Base-by-base conservation (phyloP, 2,888 invertebrate genomes). In the Drosophila putrida region DNA sequence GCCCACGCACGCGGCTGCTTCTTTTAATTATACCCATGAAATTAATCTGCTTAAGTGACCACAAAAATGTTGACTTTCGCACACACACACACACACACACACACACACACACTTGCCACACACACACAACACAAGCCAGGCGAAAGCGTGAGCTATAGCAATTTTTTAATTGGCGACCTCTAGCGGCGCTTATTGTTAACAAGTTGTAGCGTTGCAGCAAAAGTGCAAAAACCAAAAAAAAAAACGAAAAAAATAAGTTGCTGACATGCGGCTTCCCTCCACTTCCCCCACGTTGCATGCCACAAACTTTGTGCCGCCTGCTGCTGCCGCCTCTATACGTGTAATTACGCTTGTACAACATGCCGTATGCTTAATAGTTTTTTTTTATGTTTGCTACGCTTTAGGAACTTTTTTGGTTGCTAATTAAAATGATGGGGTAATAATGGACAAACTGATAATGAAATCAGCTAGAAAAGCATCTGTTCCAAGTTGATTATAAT, bases 31-130 rank as follows among this genome's bases (percentile, higher is more conserved):
- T 81, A 78, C 71, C 79, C 85, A 77, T 82, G 85, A 82, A 88
- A 88, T 86, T 86, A 86, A 86, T 86, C 85, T 88, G 88, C 85
- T 86, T 86, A 86, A 86, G 85, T 88, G 85, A 81, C 85, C 85
- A 88, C 88, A 86, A 88, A 88, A 88, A 88, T 86, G 85, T 88
- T 82, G 88, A 85, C 85, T 88, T 77, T 77, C 44, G 36, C 64
- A 25, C 59, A 61, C 71, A 68, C 69, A 51, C 69, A 46, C 43
- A 55, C 51, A 49, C 67, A 41, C 35, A 35, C 57, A 41, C 49
- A 8, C 62, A 57, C 57, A 47, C 65, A 53, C 51, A 33, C 41
- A 38, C 31, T n/a, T n/a, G n/a, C n/a, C n/a, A 13, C 55, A 20
- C 25, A 31, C 44, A 20, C 6, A 15, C 41, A 5, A 13, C 13